Base-by-base conservation (phyloP, 2,797 vertebrate genomes). In the Enteromius viviparus region DNA sequence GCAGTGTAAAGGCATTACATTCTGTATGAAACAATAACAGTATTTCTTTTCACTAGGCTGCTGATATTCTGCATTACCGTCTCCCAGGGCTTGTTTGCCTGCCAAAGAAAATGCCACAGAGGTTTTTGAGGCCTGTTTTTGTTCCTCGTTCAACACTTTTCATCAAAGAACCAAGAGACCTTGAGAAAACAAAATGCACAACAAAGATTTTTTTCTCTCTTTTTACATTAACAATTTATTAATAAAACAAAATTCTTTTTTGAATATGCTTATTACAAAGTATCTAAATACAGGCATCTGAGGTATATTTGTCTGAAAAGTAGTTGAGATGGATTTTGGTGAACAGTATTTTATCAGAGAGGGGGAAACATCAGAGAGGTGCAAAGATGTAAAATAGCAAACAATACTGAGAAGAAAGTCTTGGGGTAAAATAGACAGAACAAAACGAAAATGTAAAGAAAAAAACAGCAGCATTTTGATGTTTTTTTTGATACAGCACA, bases 231-330 rank as follows among this genome's bases (percentile, higher is more conserved):
- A 17, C 60, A 64, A 89, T 95, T 94, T 95, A 94, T 94, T 95
- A 92, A 86, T 80, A 90, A 91, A 92, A 88, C 81, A 85, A 87
- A 83, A 81, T 86, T 83, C 21, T 82, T 37, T 82, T 93, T 79
- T 76, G 72, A 91, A 91, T 86, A 92, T 90, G 87, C 89, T 89
- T 86, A 91, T 92, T 91, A 94, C 90, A 94, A 94, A 94, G 91
- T 93, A 93, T 93, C 90, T 91, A 93, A 94, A 93, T 94, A 93
- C 93, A 95, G 94, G 93, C 93, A 93, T 93, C 91, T 95, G 94
- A 95, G 94, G 94, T 95, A 94, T 94, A 93, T 94, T 87, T 87
- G 83, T 89, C 86, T 85, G 89, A 89, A 89, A 91, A 93, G 85
- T 89, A 88, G 85, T 49, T 90, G 89, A 84, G 62, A 80, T 86